phyloP scores from a whole-genome alignment of 1,140 invertebrate genomes.

The Zeugodacus cucurbitae region DNA sequence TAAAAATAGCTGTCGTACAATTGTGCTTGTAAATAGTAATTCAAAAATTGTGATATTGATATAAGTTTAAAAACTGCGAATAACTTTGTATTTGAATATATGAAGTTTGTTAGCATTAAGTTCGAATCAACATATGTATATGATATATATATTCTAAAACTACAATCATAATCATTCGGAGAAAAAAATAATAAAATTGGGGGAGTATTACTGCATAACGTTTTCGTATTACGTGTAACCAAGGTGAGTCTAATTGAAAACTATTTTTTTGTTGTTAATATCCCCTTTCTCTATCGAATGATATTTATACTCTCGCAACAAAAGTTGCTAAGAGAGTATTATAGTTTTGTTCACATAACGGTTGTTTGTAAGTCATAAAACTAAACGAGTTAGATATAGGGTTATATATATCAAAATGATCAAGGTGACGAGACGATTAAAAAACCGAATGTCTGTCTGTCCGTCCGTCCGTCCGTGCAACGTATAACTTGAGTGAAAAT shows the following conservation, averaged over 20 bases:
- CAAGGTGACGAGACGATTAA: too few species aligned
- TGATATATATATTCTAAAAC: slow-evolving; percentile 10
- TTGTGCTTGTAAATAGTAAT: neutral
- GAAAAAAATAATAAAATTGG: neutral
- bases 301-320: too few species aligned
- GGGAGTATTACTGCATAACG: neutral
- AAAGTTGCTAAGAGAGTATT: too few species aligned
- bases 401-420: too few species aligned
- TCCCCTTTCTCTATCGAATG: too few species aligned
- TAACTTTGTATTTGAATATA: neutral
- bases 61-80: slow-evolving; percentile 11
- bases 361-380: too few species aligned
- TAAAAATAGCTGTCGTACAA: neutral
- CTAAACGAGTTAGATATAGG: too few species aligned
- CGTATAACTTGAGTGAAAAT: too few species aligned
- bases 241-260: neutral
- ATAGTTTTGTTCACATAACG: too few species aligned
- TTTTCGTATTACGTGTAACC: neutral
- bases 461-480: too few species aligned
- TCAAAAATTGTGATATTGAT: slow-evolving; percentile 30
- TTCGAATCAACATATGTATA: neutral
- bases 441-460: too few species aligned
- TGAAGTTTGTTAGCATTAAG: neutral
- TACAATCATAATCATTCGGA: slow-evolving; percentile 5
- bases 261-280: too few species aligned